Percentiles rank a stretch among this genome's conserved stretches.
phyloP scores from a whole-genome alignment of 2,888 invertebrate species.

The Dysmachus trigonus region DNA sequence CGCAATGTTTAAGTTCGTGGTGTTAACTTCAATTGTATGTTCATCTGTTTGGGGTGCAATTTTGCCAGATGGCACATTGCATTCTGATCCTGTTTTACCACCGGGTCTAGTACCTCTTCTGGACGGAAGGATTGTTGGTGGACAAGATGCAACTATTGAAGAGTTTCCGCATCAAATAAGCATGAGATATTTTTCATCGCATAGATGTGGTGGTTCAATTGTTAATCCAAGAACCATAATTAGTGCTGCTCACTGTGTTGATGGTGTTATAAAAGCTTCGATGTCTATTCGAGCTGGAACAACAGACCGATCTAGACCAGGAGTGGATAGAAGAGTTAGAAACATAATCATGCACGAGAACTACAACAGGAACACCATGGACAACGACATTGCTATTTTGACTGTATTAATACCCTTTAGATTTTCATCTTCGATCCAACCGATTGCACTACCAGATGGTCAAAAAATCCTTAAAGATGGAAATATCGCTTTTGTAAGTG shows the following conservation, averaged over 20 bases:
- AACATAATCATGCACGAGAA: conserved; percentile 59
- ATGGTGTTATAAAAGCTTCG: conserved; percentile 50
- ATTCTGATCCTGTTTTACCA: neutral
- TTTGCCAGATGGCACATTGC: neutral
- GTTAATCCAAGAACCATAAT: conserved; percentile 63
- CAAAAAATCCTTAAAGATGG: neutral
- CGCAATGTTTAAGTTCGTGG: conserved; percentile 6
- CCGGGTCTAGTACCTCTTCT: conserved; percentile 42
- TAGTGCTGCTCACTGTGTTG: conserved; percentile 68
- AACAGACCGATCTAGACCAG: conserved; percentile 55
- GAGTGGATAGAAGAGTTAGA: conserved; percentile 7
- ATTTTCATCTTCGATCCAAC: conserved; percentile 59
- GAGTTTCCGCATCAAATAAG: conserved; percentile 47
- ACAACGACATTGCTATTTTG: conserved; percentile 67
- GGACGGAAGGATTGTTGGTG: conserved; percentile 51
- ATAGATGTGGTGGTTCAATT: conserved; percentile 67
- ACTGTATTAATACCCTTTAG: conserved; percentile 63
- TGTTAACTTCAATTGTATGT: neutral
- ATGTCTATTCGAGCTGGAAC: conserved; percentile 63
- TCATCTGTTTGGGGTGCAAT: neutral
- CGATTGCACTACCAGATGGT: conserved; percentile 56
- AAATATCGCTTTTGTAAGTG: conserved; percentile 24
- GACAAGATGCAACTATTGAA: conserved; percentile 46
- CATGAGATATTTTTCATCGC: conserved; percentile 57
- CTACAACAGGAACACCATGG: conserved; percentile 64